These are phyloP conservation scores for Microcebus jonahi DNA, from an alignment of 2,113 vertebrate species.

Conservation along the genomic window DNA sequence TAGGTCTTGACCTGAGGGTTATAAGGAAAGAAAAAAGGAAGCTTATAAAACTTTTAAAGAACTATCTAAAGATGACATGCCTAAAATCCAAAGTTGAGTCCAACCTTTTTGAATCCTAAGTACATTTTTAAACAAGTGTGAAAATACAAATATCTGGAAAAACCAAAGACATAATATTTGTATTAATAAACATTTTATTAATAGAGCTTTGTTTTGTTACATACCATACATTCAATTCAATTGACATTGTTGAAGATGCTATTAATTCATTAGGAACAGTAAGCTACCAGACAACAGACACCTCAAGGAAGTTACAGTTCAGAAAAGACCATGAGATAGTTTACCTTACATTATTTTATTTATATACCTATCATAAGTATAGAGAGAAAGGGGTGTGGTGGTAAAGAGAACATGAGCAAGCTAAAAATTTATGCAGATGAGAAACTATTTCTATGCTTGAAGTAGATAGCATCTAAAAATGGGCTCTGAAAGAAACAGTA, in stretches of 20 bases:
- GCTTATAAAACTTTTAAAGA: constrained; percentile 14
- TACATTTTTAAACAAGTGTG: background rate
- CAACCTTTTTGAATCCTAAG: background rate
- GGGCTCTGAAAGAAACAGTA: background rate
- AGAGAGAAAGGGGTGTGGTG: background rate
- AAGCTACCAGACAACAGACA: background rate
- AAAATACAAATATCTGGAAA: background rate
- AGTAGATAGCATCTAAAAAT: background rate
- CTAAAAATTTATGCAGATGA: background rate
- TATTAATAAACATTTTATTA: background rate
- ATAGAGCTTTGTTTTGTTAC: background rate
- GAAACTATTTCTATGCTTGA: background rate
- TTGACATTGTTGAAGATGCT: background rate
- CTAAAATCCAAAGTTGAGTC: background rate
- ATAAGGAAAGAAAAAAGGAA: background rate
- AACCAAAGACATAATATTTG: background rate
- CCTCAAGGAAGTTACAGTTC: background rate
- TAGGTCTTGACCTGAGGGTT: background rate
- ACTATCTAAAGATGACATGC: background rate
- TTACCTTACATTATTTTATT: no score
- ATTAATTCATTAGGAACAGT: background rate
- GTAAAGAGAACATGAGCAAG: background rate
- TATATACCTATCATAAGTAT: background rate
- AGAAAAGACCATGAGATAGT: background rate
- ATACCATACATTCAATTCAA: background rate